Conservation (phyloP, 2,797 vertebrate genomes). For the Silurus aristotelis region DNA sequence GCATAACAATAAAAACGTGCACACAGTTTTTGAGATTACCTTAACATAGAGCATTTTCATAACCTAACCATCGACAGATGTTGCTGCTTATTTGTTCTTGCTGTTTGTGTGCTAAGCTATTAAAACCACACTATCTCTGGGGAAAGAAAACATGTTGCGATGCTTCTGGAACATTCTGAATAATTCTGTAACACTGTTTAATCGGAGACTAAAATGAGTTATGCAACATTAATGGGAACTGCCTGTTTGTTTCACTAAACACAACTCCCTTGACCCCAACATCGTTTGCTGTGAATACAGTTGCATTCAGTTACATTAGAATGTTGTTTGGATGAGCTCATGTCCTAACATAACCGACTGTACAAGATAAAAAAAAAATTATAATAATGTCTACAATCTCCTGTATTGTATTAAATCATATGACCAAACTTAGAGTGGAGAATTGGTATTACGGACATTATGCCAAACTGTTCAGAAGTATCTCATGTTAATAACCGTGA, state of each 20-base stretch:
- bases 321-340: conserved; percentile 6
- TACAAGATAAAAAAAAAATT: background rate
- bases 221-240: conserved; percentile 17
- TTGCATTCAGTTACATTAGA: background rate
- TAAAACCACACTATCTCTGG: conserved; percentile 20
- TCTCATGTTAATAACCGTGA: background rate
- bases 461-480: background rate
- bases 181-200: conserved; percentile 37
- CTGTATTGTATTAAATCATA: background rate
- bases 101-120: conserved; percentile 23
- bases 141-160: background rate
- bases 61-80: conserved; percentile 14
- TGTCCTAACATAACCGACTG: background rate
- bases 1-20: background rate
- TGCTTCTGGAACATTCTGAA: conserved; percentile 29
- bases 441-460: background rate
- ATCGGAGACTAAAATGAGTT: conserved; percentile 28
- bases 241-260: conserved; percentile 33
- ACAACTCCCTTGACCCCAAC: conserved; percentile 16
- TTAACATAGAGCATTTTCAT: background rate
- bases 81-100: conserved; percentile 22
- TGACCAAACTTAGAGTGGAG: background rate
- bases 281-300: background rate
- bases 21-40: background rate
- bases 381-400: background rate